phyloP scores from a whole-genome alignment of 1,140 invertebrate genomes.

The Sweltsa coloradensis region DNA sequence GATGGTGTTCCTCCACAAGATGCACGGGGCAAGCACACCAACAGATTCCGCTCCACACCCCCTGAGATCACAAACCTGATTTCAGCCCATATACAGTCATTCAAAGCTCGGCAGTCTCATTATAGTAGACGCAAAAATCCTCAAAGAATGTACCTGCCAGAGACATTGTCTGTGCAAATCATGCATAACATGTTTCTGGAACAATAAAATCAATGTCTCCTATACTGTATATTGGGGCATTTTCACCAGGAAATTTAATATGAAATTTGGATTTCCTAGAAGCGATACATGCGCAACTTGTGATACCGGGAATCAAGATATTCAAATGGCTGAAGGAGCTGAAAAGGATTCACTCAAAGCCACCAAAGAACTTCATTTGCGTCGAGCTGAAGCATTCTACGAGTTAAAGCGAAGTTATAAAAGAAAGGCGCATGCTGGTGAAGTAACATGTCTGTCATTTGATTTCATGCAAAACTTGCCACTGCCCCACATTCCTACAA shows the following conservation, averaged over 20 bases:
- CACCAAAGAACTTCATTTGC: not conserved
- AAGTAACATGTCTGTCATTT: constrained; percentile 1
- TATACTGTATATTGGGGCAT: constrained; percentile 1
- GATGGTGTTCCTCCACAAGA: not conserved
- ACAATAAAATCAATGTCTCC: not conserved
- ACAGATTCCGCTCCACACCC: not conserved
- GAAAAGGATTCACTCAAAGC: not conserved
- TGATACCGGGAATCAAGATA: not conserved
- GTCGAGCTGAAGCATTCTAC: not conserved
- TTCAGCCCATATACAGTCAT: not conserved
- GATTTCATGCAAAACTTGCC: constrained; percentile 10
- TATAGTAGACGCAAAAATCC: constrained; percentile 2
- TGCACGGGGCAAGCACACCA: not conserved
- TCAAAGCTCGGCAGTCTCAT: not conserved
- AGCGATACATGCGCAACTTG: constrained; percentile 4
- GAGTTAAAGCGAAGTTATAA: not conserved
- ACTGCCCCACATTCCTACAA: constrained; percentile 6
- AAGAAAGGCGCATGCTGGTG: not conserved
- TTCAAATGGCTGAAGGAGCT: not conserved
- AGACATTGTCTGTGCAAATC: not conserved
- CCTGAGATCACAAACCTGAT: not conserved
- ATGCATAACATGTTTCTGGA: constrained; percentile 2
- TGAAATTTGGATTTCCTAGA: constrained; percentile 1
- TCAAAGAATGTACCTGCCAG: not conserved
- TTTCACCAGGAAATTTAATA: not conserved